phyloP scores from a whole-genome alignment of 2,888 invertebrate genomes.

The Rhimphoctona megacephalus region DNA sequence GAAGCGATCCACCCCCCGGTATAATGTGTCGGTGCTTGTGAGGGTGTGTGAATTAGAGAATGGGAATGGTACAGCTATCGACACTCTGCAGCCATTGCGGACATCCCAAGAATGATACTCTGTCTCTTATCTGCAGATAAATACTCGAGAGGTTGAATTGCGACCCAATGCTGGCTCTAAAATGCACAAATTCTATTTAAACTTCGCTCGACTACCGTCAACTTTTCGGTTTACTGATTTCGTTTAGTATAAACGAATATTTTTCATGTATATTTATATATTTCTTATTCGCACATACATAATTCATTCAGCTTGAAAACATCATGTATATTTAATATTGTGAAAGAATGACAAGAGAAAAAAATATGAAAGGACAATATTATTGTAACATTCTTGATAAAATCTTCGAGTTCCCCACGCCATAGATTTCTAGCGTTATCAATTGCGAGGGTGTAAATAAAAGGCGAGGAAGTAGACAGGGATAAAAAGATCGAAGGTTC shows the following conservation, averaged over 20 bases:
- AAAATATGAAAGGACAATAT: not conserved
- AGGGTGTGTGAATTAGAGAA: conserved; percentile 35
- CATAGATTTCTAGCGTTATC: not conserved
- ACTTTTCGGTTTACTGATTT: conserved; percentile 27
- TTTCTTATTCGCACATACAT: not conserved
- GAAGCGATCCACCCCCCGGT: conserved; percentile 9
- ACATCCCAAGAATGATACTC: conserved; percentile 26
- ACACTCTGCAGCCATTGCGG: conserved; percentile 46
- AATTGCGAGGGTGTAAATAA: not conserved
- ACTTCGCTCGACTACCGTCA: conserved; percentile 61
- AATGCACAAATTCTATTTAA: conserved; percentile 69
- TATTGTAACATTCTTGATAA: not conserved
- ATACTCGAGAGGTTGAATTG: conserved; percentile 24
- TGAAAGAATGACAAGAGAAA: not conserved
- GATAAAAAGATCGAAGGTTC: conserved; percentile 13
- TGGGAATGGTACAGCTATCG: conserved; percentile 48
- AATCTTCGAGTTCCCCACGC: not conserved
- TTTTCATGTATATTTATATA: not conserved
- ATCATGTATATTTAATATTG: not conserved
- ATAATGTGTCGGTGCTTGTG: conserved; percentile 11
- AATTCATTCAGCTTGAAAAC: not conserved
- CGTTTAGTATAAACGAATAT: not conserved
- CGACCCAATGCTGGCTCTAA: not conserved
- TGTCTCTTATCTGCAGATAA: conserved; percentile 23
- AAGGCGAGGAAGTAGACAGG: not conserved